Evolutionary conservation across 2,113 vertebrate species (phyloP).

Genomic region (Lophura nycthemera): DNA sequence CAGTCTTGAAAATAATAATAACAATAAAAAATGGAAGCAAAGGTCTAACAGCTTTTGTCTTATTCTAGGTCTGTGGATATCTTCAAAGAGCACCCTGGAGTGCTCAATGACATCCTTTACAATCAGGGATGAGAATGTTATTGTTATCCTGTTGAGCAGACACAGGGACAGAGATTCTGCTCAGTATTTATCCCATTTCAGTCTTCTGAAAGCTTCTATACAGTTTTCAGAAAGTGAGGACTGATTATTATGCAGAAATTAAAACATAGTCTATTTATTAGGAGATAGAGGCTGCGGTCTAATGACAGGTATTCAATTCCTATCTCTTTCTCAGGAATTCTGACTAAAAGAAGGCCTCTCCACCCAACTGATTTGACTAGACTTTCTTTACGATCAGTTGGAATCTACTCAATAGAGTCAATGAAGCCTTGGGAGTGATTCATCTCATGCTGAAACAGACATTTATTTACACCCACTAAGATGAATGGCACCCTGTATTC

Average conservation of each 20-base stretch:
- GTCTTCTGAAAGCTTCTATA: neutral
- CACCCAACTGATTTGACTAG: neutral
- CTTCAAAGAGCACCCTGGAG: neutral
- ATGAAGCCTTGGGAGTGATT: neutral
- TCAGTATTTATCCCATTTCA: neutral
- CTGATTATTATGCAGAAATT: neutral
- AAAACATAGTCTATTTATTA: neutral
- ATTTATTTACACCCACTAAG: neutral
- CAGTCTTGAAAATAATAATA: constrained; percentile 32
- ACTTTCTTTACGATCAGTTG: neutral
- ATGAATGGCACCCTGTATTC: neutral
- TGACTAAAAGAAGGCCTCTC: neutral
- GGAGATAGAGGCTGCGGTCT: neutral
- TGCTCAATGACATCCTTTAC: neutral
- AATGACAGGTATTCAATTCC: neutral
- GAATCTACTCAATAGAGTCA: neutral
- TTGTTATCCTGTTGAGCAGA: constrained; percentile 3
- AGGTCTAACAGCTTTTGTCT: constrained; percentile 2
- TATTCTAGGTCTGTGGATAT: neutral
- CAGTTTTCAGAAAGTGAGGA: neutral
- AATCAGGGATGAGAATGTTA: neutral
- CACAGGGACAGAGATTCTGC: neutral
- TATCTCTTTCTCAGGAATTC: neutral
- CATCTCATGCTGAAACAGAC: neutral
- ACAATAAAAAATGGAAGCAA: neutral